Evolutionary conservation across 2,888 invertebrate species (phyloP).

Genomic region (Venusia cambrica): DNA sequence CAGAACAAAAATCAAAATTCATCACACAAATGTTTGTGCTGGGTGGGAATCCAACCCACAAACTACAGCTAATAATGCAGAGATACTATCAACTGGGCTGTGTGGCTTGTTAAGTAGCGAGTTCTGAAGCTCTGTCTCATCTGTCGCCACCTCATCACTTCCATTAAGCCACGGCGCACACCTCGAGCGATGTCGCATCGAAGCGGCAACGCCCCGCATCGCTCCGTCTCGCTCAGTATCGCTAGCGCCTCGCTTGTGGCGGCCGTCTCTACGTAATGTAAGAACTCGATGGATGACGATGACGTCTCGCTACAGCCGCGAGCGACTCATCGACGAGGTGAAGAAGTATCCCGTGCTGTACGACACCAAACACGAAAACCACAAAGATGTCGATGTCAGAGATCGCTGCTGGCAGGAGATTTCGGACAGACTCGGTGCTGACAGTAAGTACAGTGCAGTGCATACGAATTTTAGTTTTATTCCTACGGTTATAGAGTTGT

Average conservation of each 20-base stretch:
- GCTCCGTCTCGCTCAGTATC: slow-evolving; percentile 66
- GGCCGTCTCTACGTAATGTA: no score
- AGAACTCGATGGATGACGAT: no score
- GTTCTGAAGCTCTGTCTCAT: slow-evolving; percentile 4
- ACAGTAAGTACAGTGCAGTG: slow-evolving; percentile 48
- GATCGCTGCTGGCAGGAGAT: slow-evolving; percentile 73
- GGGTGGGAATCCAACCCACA: no score
- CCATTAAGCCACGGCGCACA: slow-evolving; percentile 55
- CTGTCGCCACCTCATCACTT: slow-evolving; percentile 15
- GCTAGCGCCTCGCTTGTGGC: slow-evolving; percentile 49
- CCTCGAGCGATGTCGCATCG: slow-evolving; percentile 47
- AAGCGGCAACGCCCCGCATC: slow-evolving; percentile 58
- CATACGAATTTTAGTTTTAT: slow-evolving; percentile 2
- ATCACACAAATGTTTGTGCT: no score
- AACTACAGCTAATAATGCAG: no score
- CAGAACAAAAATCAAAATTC: no score
- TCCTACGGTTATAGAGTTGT: not conserved
- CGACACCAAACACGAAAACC: slow-evolving; percentile 68
- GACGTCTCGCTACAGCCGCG: no score
- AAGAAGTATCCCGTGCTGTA: slow-evolving; percentile 67
- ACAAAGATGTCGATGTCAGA: slow-evolving; percentile 64
- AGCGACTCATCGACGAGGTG: slow-evolving; percentile 68
- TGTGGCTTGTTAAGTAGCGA: slow-evolving; percentile 1
- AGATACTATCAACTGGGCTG: not conserved
- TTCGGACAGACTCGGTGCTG: slow-evolving; percentile 60